Evolutionary conservation across 1,140 invertebrate species (phyloP).

Genomic region (Oedothorax gibbosus): DNA sequence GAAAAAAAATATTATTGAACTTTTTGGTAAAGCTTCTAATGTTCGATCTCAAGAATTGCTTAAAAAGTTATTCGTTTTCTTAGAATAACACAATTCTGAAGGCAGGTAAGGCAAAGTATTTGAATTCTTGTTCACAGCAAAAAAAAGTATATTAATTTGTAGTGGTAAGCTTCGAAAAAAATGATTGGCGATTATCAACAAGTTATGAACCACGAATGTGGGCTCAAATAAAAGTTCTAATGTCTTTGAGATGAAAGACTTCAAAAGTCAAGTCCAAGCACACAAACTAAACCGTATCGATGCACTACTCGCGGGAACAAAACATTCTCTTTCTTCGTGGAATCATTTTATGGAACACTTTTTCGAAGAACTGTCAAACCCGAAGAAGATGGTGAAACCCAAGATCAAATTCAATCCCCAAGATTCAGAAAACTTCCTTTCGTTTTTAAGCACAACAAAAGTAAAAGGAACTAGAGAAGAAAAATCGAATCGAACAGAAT

Average conservation of each 20-base stretch:
- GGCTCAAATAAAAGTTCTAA: too few relatives aligned
- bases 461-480: neutral
- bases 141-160: too few relatives aligned
- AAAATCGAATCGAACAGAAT: slow-evolving; percentile 11
- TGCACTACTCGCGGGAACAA: slow-evolving; percentile 29
- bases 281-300: neutral
- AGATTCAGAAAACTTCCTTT: slow-evolving; percentile 46
- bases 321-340: slow-evolving; percentile 28
- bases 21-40: slow-evolving; percentile 3
- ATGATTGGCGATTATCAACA: too few relatives aligned
- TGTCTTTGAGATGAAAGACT: too few relatives aligned
- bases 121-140: too few relatives aligned
- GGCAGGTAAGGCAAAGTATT: too few relatives aligned
- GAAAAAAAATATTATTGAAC: neutral
- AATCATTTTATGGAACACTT: slow-evolving; percentile 11
- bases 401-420: slow-evolving; percentile 35
- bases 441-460: slow-evolving; percentile 8
- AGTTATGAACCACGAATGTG: too few relatives aligned
- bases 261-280: neutral
- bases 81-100: too few relatives aligned
- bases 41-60: too few relatives aligned
- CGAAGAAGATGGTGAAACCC: neutral
- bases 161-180: too few relatives aligned
- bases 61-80: too few relatives aligned
- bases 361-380: neutral